Evolutionary conservation across 1,140 invertebrate species (phyloP).

Genomic region (Gryon sp.): DNA sequence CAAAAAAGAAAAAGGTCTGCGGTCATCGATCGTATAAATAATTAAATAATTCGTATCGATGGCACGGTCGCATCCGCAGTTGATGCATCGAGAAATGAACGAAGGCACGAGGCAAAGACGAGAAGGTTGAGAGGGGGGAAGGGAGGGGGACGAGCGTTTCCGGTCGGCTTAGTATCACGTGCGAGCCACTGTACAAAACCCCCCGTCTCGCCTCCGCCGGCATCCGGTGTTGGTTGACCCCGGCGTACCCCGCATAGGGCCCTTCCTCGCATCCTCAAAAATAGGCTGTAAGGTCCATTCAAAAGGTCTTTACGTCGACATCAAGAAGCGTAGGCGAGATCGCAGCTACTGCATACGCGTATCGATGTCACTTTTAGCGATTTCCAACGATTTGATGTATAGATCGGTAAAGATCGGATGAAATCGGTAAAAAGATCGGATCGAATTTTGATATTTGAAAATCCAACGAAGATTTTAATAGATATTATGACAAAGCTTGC

Average conservation of each 20-base stretch:
- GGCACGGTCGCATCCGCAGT: slow-evolving; percentile 26
- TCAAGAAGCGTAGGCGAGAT: slow-evolving; percentile 48
- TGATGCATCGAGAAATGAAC: slow-evolving; percentile 27
- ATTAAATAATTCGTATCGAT: slow-evolving; percentile 51
- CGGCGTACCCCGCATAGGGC: slow-evolving; percentile 10
- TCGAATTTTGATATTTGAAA: too few relatives aligned
- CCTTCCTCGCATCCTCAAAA: slow-evolving; percentile 68
- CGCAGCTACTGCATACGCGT: slow-evolving; percentile 30
- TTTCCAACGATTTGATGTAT: too few relatives aligned
- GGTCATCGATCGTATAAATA: slow-evolving; percentile 39
- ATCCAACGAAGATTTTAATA: too few relatives aligned
- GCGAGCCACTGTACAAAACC: slow-evolving; percentile 73
- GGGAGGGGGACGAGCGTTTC: slow-evolving; percentile 70
- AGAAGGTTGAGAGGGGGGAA: slow-evolving; percentile 39
- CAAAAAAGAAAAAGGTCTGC: not conserved
- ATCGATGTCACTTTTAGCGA: slow-evolving; percentile 36
- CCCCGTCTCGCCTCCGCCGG: slow-evolving; percentile 67
- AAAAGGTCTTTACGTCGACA: slow-evolving; percentile 31
- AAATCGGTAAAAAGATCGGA: too few relatives aligned
- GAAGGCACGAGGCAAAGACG: slow-evolving; percentile 59
- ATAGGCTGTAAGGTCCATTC: slow-evolving; percentile 73
- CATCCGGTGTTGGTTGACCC: slow-evolving; percentile 65
- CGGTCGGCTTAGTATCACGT: slow-evolving; percentile 79
- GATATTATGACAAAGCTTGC: too few relatives aligned
- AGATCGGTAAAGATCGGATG: too few relatives aligned